phyloP scores from a whole-genome alignment of 2,113 vertebrate genomes.

The Amphiprion ocellaris region DNA sequence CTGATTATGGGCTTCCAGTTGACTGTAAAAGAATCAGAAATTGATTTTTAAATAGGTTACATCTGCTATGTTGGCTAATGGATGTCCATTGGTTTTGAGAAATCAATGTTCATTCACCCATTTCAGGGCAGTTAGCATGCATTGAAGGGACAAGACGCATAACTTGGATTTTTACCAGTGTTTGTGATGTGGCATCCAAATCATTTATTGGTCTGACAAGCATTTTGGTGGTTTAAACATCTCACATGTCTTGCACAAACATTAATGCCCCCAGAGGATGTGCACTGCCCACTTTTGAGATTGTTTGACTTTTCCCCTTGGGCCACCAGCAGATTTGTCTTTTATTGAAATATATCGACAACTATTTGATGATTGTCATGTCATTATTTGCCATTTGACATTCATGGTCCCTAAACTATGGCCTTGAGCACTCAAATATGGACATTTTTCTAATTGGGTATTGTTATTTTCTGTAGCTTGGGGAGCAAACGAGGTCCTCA shows the following conservation, averaged over 20 bases:
- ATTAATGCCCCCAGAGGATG: background rate
- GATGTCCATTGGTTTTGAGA: constrained; percentile 24
- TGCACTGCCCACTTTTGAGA: too few relatives aligned
- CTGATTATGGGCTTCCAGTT: constrained; percentile 35
- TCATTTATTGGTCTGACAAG: too few relatives aligned
- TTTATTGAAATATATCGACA: background rate
- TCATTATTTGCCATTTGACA: background rate
- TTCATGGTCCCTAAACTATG: too few relatives aligned
- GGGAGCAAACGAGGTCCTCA: too few relatives aligned
- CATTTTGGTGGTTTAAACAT: background rate
- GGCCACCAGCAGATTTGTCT: background rate
- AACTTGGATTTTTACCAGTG: too few relatives aligned
- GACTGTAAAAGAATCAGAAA: constrained; percentile 21
- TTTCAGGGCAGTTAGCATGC: background rate
- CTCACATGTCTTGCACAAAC: background rate
- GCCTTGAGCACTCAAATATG: too few relatives aligned
- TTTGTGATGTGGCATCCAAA: too few relatives aligned
- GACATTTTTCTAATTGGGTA: too few relatives aligned
- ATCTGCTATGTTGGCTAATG: constrained; percentile 38
- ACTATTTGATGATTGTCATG: background rate
- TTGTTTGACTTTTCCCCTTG: background rate
- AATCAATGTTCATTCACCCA: constrained; percentile 20
- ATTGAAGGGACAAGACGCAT: background rate
- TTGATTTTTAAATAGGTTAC: constrained; percentile 48
- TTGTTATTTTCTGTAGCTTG: too few relatives aligned